Evolutionary conservation across 2,113 vertebrate species (phyloP).

Genomic region (Lepisosteus osseus): DNA sequence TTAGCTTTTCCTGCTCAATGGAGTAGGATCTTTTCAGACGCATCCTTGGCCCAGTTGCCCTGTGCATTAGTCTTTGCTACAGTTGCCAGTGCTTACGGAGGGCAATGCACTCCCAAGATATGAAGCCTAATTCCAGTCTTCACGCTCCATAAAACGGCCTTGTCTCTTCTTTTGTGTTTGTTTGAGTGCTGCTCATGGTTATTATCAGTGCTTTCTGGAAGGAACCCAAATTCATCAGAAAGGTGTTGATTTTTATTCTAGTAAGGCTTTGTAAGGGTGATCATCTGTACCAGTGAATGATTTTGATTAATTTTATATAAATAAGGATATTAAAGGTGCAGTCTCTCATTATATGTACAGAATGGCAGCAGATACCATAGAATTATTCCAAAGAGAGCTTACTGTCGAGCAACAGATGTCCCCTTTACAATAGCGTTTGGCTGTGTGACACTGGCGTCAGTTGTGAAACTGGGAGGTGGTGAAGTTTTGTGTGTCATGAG

Average conservation of each 20-base stretch:
- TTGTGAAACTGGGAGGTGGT: neutral
- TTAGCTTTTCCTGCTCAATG: neutral
- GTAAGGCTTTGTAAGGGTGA: constrained; percentile 19
- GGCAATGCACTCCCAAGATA: constrained; percentile 14
- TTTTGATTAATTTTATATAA: constrained; percentile 27
- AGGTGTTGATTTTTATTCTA: constrained; percentile 22
- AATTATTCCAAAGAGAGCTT: constrained; percentile 12
- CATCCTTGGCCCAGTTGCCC: neutral
- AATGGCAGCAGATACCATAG: constrained; percentile 8
- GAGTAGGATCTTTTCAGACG: neutral
- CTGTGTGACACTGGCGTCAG: neutral
- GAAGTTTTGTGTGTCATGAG: neutral
- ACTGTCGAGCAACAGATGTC: constrained; percentile 8
- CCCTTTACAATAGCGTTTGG: neutral
- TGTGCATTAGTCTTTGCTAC: constrained; percentile 11
- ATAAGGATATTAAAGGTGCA: constrained; percentile 16
- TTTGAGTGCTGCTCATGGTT: neutral
- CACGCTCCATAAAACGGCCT: constrained; percentile 14
- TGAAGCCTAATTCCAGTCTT: constrained; percentile 3
- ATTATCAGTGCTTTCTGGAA: constrained; percentile 3
- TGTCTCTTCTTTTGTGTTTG: constrained; percentile 13
- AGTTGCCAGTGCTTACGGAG: constrained; percentile 20
- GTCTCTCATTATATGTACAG: constrained; percentile 8
- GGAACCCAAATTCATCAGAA: constrained; percentile 3
- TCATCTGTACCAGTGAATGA: constrained; percentile 28